These are phyloP conservation scores for Odontothrips loti DNA, from an alignment of 2,888 invertebrate species.

Conservation along the genomic window DNA sequence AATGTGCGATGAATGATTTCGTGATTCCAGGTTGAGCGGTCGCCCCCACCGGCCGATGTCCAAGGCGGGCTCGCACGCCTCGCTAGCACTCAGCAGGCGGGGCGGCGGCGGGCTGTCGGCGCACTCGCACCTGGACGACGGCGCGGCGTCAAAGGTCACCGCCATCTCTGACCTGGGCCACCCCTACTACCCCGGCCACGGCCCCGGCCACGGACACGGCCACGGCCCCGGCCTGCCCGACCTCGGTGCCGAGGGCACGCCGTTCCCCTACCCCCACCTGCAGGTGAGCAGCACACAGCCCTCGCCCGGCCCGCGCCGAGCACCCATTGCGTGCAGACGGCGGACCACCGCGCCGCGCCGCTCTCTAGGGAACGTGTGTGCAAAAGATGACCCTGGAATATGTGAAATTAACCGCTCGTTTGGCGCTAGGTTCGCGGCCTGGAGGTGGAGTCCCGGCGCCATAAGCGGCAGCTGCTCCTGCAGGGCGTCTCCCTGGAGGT, in stretches of 20 bases:
- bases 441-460: conserved; percentile 58
- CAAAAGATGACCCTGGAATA: neutral
- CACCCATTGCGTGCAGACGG: neutral
- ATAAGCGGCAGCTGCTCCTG: conserved; percentile 54
- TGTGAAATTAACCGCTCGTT: conserved; percentile 23
- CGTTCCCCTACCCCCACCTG: conserved; percentile 56
- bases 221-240: neutral
- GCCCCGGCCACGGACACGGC: conserved; percentile 2
- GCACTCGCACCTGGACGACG: conserved; percentile 14
- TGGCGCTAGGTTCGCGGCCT: conserved; percentile 55
- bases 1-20: too few species aligned
- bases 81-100: conserved; percentile 43
- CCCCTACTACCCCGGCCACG: conserved; percentile 29
- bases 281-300: conserved; percentile 49
- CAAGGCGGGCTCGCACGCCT: conserved; percentile 62
- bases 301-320: neutral
- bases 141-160: conserved; percentile 9
- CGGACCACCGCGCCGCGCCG: neutral
- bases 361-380: neutral
- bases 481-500: conserved; percentile 82
- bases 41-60: conserved; percentile 44
- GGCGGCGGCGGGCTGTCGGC: conserved; percentile 26
- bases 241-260: conserved; percentile 3
- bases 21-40: neutral
- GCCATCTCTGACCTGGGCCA: conserved; percentile 29